Percentiles rank a stretch among this genome's conserved stretches.
phyloP scores from a whole-genome alignment of 2,113 vertebrate genomes.

The Columba livia region DNA sequence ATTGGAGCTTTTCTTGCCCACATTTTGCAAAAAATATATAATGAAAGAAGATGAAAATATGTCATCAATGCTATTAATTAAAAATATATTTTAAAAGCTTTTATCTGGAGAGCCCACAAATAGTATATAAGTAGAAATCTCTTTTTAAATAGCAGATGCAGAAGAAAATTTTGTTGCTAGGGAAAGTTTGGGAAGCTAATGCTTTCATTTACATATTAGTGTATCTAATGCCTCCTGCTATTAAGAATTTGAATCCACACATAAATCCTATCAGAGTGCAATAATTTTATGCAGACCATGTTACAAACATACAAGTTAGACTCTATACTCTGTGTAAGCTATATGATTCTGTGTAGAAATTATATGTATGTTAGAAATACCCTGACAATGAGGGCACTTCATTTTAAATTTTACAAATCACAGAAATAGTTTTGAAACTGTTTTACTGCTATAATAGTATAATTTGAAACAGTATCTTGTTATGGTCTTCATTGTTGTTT shows the following conservation, averaged over 20 bases:
- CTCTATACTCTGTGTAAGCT: background rate
- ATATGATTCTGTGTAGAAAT: background rate
- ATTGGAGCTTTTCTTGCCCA: background rate
- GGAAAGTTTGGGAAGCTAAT: background rate
- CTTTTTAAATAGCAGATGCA: background rate
- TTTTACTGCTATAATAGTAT: background rate
- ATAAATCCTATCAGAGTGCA: background rate
- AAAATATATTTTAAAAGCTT: background rate
- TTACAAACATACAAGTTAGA: background rate
- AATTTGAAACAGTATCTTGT: background rate
- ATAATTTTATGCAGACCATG: background rate
- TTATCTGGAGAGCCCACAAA: background rate
- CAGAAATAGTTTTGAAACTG: background rate
- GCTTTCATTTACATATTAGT: background rate
- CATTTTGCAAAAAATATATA: background rate
- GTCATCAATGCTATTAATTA: background rate
- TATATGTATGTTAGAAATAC: background rate
- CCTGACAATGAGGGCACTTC: background rate
- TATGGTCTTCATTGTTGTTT: background rate
- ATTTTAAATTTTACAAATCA: background rate
- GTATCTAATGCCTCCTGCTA: background rate
- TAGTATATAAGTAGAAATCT: background rate
- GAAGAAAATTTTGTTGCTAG: background rate
- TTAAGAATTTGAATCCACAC: background rate
- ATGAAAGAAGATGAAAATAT: background rate